Conservation (phyloP, 2,888 invertebrate species). For the Hypercompe scribonia region DNA sequence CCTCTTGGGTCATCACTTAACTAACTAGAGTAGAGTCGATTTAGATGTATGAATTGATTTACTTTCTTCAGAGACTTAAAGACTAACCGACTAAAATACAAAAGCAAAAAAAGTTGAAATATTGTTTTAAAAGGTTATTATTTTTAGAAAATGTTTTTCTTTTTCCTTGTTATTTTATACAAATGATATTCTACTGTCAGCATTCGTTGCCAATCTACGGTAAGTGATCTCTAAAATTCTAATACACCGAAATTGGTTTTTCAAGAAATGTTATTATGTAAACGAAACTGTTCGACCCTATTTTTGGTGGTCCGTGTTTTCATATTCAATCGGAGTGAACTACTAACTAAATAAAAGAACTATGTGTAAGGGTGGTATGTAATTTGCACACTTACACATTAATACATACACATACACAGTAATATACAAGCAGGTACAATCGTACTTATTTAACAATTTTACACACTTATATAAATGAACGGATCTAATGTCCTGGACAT, state of each 20-base stretch:
- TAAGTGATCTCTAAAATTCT: conserved; percentile 3
- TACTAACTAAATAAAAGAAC: background rate
- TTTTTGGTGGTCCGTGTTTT: conserved; percentile 5
- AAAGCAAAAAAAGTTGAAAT: too few species aligned
- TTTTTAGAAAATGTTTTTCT: background rate
- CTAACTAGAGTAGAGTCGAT: too few species aligned
- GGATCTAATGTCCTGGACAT: too few species aligned
- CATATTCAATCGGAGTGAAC: conserved; percentile 1
- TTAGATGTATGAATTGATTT: too few species aligned
- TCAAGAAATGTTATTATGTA: conserved; percentile 32
- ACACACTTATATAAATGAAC: too few species aligned
- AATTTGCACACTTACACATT: too few species aligned
- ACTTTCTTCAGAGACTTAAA: too few species aligned
- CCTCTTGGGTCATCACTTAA: too few species aligned
- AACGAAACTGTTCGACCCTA: conserved; percentile 23
- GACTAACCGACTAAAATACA: background rate
- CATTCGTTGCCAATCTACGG: background rate
- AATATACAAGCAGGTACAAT: too few species aligned
- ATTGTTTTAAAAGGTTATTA: background rate
- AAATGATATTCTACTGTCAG: background rate
- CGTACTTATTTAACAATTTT: too few species aligned
- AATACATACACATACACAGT: too few species aligned
- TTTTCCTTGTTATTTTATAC: background rate
- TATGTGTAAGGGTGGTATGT: background rate
- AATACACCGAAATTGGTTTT: conserved; percentile 28